A percentile compares a stretch with the other conserved stretches of the same genome.
Conservation (phyloP, 1,140 invertebrate species). For the Caerostris extrusa region DNA sequence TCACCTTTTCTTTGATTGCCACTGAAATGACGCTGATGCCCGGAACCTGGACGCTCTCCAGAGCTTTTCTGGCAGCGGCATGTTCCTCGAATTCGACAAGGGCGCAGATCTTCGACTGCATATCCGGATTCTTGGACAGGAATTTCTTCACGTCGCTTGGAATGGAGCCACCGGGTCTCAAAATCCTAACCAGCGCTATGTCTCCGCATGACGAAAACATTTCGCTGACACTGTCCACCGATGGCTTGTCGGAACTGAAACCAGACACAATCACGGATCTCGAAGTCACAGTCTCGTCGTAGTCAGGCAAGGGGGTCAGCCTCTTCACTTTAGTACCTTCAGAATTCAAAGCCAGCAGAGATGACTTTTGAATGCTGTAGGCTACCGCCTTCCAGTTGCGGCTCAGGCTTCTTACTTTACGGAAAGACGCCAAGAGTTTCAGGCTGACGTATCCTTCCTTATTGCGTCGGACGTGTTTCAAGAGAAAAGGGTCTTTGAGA, state of each 20-base stretch:
- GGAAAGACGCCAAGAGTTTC: slow-evolving; percentile 86
- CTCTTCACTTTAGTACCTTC: slow-evolving; percentile 94
- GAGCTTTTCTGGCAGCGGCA: slow-evolving; percentile 90
- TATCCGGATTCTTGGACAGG: slow-evolving; percentile 82
- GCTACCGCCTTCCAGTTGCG: slow-evolving; percentile 96
- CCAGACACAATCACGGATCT: slow-evolving; percentile 84
- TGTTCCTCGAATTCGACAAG: slow-evolving; percentile 88
- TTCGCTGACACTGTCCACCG: slow-evolving; percentile 71
- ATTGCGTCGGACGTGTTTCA: slow-evolving; percentile 96
- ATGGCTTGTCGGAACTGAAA: slow-evolving; percentile 68
- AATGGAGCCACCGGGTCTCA: slow-evolving; percentile 83
- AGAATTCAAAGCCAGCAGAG: slow-evolving; percentile 93
- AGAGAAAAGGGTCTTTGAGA: slow-evolving; percentile 95
- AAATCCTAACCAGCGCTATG: slow-evolving; percentile 75
- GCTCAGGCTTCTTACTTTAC: slow-evolving; percentile 90
- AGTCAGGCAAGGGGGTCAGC: slow-evolving; percentile 90
- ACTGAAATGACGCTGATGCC: slow-evolving; percentile 79
- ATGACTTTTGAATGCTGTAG: slow-evolving; percentile 88
- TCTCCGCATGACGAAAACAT: slow-evolving; percentile 78
- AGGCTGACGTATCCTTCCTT: slow-evolving; percentile 97
- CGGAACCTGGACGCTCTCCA: slow-evolving; percentile 80
- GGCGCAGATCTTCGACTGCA: slow-evolving; percentile 80
- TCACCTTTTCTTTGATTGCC: slow-evolving; percentile 80
- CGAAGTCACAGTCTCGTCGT: slow-evolving; percentile 94
- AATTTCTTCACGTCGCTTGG: slow-evolving; percentile 74